Percentiles rank a stretch among this genome's conserved stretches.
These are phyloP conservation scores for Erythrolamprus reginae DNA, from an alignment of 2,113 vertebrate species.

Conservation along the genomic window DNA sequence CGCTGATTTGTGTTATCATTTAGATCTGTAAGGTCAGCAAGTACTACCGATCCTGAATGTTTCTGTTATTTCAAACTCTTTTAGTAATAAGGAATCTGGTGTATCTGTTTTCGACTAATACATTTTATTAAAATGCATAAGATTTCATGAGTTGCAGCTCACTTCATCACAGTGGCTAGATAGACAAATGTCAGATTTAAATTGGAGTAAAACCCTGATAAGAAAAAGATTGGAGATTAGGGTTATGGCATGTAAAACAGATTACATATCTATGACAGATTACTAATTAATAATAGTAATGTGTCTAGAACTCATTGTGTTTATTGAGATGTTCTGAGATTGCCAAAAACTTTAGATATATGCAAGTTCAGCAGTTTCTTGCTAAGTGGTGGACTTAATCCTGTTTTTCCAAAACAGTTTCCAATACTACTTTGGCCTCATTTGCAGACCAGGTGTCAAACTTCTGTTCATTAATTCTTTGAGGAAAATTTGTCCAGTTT, in stretches of 20 bases:
- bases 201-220: neutral
- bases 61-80: neutral
- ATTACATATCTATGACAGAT: neutral
- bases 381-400: neutral
- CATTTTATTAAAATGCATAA: neutral
- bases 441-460: neutral
- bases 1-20: neutral
- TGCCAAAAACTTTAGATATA: neutral
- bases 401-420: neutral
- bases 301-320: neutral
- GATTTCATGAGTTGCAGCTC: neutral
- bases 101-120: neutral
- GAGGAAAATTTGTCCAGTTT: neutral
- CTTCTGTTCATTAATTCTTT: neutral
- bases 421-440: neutral
- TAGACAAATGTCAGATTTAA: neutral
- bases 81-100: neutral
- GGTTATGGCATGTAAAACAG: neutral
- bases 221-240: neutral
- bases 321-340: neutral
- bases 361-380: neutral
- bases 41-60: neutral
- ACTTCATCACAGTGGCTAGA: neutral
- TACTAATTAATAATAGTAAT: neutral
- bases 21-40: neutral